Percentiles rank a stretch among this genome's conserved stretches.
phyloP scores from a whole-genome alignment of 92 coral and sea anemone species.

The Phenganax marumi region DNA sequence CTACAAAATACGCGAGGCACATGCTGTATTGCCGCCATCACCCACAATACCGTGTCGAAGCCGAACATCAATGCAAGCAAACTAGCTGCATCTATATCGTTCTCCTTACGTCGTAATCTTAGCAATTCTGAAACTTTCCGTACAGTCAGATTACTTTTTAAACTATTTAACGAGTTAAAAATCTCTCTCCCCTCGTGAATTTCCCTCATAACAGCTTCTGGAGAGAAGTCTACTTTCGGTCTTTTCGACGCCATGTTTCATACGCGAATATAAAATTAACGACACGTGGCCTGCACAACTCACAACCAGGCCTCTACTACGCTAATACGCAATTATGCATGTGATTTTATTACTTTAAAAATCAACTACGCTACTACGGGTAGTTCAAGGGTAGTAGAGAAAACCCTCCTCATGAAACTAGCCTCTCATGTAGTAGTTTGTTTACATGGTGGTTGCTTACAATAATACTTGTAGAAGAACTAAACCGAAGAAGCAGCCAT shows the following conservation, averaged over 20 bases:
- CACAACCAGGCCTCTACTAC: neutral
- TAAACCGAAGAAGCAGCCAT: too few species aligned
- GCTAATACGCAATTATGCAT: neutral
- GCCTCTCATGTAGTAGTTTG: conserved; percentile 16
- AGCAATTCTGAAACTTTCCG: neutral
- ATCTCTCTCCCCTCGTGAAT: conserved; percentile 6
- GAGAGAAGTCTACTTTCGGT: conserved; percentile 34
- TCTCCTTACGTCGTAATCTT: conserved; percentile 8
- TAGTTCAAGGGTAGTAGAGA: conserved; percentile 20
- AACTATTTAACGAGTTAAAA: neutral
- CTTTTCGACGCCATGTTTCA: neutral
- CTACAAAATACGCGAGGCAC: conserved; percentile 13
- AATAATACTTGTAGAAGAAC: too few species aligned
- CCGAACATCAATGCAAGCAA: conserved; percentile 1
- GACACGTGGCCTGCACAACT: neutral
- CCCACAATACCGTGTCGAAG: neutral
- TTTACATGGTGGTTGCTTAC: too few species aligned
- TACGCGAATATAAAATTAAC: neutral
- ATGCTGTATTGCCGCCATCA: neutral
- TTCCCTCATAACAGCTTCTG: conserved; percentile 34
- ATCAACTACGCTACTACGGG: neutral
- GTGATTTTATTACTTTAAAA: neutral
- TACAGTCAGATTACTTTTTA: neutral
- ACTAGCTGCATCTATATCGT: conserved; percentile 7
- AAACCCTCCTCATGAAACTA: neutral